Evolutionary conservation across 1,140 invertebrate genomes (phyloP).

Genomic region (Euglossa dilemma): DNA sequence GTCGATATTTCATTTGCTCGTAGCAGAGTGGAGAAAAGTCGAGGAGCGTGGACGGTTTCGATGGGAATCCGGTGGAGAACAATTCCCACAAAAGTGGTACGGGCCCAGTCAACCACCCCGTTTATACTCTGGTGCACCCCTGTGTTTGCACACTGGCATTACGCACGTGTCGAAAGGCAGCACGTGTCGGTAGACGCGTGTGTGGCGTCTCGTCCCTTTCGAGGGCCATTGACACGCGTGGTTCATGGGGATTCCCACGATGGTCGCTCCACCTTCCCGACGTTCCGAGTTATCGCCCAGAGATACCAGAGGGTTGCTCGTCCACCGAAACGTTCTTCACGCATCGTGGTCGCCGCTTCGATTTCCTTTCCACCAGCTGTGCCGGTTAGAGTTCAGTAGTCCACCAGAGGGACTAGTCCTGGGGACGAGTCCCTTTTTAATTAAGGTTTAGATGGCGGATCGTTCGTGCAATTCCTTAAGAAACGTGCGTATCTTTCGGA

Average conservation of each 20-base stretch:
- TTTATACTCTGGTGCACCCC: constrained; percentile 1
- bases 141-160: not conserved
- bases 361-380: not conserved
- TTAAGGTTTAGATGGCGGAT: no score
- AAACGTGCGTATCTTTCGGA: no score
- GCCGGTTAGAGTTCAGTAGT: no score
- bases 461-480: no score
- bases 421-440: no score
- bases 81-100: constrained; percentile 58
- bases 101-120: not conserved
- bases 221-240: constrained; percentile 56
- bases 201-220: constrained; percentile 38
- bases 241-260: constrained; percentile 53
- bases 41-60: constrained; percentile 13
- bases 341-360: constrained; percentile 4
- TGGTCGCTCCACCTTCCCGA: constrained; percentile 21
- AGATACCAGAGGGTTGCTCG: constrained; percentile 43
- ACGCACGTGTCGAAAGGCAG: not conserved
- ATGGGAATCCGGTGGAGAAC: constrained; percentile 53
- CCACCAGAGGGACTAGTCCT: no score
- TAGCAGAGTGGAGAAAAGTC: constrained; percentile 35
- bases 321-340: constrained; percentile 35
- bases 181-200: constrained; percentile 59
- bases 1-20: not conserved
- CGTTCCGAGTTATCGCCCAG: constrained; percentile 47